These are phyloP conservation scores for Drosophila biarmipes DNA, from an alignment of 1,140 invertebrate species.

Conservation along the genomic window DNA sequence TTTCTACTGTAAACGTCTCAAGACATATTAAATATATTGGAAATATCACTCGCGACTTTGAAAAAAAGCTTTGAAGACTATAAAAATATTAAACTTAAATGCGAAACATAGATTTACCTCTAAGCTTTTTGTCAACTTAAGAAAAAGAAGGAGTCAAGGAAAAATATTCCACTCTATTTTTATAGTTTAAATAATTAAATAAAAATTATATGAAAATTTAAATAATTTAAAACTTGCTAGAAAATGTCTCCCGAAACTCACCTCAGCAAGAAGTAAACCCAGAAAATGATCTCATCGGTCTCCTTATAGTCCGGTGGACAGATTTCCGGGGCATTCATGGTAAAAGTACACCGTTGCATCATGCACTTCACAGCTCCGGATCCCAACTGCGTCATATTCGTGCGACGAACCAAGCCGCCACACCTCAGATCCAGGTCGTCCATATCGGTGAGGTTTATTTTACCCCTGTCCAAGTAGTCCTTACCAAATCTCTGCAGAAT, in stretches of 20 bases:
- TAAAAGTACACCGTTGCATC: slow-evolving; percentile 88
- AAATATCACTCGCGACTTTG: no score
- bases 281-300: slow-evolving; percentile 90
- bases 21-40: no score
- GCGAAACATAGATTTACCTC: no score
- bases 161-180: no score
- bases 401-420: slow-evolving; percentile 88
- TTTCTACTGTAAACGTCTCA: no score
- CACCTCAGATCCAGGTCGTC: slow-evolving; percentile 90
- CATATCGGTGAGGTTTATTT: slow-evolving; percentile 89
- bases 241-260: slow-evolving; percentile 5
- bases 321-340: slow-evolving; percentile 88
- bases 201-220: background rate
- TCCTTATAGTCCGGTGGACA: slow-evolving; percentile 91
- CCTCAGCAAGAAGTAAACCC: slow-evolving; percentile 90
- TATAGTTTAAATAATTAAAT: no score
- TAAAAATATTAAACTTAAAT: no score
- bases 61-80: no score
- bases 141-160: no score
- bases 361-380: slow-evolving; percentile 88
- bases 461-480: slow-evolving; percentile 86
- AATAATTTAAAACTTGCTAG: no score
- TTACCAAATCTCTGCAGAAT: slow-evolving; percentile 88
- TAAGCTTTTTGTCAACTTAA: no score
- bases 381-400: slow-evolving; percentile 87